Evolutionary conservation across 2,113 vertebrate genomes (phyloP).

Genomic region (Toxostoma redivivum): DNA sequence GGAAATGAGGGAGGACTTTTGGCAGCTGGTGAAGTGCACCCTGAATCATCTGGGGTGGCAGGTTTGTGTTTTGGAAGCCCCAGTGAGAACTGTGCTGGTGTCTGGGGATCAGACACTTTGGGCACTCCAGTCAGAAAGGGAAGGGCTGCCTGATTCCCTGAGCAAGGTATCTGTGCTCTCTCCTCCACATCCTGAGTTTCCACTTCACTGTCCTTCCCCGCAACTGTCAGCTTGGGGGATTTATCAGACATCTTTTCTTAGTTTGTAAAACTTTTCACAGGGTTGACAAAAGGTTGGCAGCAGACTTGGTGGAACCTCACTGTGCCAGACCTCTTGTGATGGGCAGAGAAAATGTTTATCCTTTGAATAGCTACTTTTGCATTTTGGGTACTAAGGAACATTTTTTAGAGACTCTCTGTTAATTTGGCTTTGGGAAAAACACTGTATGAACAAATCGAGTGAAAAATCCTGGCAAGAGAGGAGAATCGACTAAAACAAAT

Average conservation of each 20-base stretch:
- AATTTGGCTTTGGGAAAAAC: background rate
- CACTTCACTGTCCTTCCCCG: accelerated
- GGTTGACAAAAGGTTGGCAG: background rate
- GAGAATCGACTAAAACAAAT: background rate
- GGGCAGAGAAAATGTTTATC: background rate
- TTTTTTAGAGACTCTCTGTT: background rate
- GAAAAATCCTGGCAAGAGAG: background rate
- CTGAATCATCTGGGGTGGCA: background rate
- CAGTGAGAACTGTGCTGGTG: background rate
- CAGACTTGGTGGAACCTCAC: accelerated
- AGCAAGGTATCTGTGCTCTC: accelerated
- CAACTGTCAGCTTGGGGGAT: background rate
- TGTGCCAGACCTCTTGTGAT: background rate
- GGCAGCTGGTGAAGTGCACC: background rate
- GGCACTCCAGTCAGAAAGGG: accelerated
- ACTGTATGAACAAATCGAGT: background rate
- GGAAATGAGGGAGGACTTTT: background rate
- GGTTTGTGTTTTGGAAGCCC: background rate
- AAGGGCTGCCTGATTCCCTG: background rate
- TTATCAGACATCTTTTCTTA: background rate
- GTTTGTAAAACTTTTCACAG: background rate
- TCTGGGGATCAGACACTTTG: background rate
- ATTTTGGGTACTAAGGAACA: background rate
- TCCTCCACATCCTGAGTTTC: background rate
- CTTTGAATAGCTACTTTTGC: background rate